Evolutionary conservation across 2,888 invertebrate species (phyloP).

Genomic region (Rosalia funebris): DNA sequence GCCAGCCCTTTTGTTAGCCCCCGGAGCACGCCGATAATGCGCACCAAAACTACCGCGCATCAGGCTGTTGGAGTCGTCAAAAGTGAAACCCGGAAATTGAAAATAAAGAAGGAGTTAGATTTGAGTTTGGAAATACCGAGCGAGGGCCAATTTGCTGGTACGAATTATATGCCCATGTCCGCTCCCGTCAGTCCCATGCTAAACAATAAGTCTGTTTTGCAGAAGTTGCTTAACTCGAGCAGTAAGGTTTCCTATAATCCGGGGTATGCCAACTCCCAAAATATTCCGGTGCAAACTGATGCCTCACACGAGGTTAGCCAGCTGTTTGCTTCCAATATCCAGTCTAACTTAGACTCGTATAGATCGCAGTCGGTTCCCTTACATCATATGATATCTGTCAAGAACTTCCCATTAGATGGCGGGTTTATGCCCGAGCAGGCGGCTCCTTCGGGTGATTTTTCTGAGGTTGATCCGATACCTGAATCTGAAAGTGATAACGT

Average conservation of each 20-base stretch:
- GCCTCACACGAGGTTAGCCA: constrained; percentile 71
- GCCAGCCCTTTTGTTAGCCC: constrained; percentile 88
- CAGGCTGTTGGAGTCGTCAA: constrained; percentile 62
- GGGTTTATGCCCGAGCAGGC: constrained; percentile 24
- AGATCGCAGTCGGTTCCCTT: constrained; percentile 84
- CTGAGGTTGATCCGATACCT: constrained; percentile 74
- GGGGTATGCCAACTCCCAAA: constrained; percentile 58
- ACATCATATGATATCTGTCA: constrained; percentile 44
- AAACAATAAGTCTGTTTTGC: constrained; percentile 55
- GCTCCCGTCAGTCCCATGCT: constrained; percentile 75
- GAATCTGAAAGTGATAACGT: constrained; percentile 72
- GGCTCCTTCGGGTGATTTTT: constrained; percentile 67
- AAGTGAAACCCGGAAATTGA: constrained; percentile 41
- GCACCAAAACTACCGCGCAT: constrained; percentile 71
- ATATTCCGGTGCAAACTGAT: constrained; percentile 31
- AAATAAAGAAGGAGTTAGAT: constrained; percentile 58
- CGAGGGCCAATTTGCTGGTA: constrained; percentile 47
- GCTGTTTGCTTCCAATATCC: constrained; percentile 70
- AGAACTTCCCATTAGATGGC: constrained; percentile 23
- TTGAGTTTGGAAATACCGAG: constrained; percentile 50
- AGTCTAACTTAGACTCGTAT: constrained; percentile 51
- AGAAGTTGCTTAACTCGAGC: constrained; percentile 65
- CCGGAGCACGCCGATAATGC: constrained; percentile 73
- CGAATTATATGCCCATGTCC: constrained; percentile 70
- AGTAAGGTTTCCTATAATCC: constrained; percentile 66